phyloP scores from a whole-genome alignment of 2,797 vertebrate species.

The Sternotherus odoratus region DNA sequence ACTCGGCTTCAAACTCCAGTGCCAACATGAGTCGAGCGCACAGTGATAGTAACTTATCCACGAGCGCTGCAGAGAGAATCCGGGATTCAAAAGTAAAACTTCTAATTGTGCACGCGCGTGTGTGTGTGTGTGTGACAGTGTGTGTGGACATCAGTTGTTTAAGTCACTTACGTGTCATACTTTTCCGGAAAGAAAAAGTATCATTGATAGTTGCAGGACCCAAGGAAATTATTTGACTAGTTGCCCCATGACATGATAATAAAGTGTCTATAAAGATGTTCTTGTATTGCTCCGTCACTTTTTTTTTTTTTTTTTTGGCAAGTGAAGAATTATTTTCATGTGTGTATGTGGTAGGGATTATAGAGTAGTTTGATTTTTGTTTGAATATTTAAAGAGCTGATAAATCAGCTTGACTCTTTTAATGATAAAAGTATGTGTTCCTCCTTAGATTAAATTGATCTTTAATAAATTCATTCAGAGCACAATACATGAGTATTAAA shows the following conservation, averaged over 20 bases:
- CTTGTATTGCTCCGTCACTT: not conserved
- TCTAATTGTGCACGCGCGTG: not conserved
- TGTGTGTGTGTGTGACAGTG: not conserved
- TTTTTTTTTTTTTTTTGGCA: not conserved
- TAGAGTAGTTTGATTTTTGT: not conserved
- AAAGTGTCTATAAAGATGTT: not conserved
- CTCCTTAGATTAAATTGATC: not conserved
- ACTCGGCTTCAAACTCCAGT: conserved; percentile 89
- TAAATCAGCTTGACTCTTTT: not conserved
- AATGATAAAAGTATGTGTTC: not conserved
- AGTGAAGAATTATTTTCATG: not conserved
- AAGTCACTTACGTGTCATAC: not conserved
- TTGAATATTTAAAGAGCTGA: not conserved
- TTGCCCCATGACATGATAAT: fast-evolving
- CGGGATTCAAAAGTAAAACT: conserved; percentile 94
- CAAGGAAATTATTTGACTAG: not conserved
- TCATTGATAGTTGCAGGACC: not conserved
- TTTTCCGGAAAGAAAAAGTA: not conserved
- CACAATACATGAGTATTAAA: not conserved
- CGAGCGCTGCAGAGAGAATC: conserved; percentile 96
- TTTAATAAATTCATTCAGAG: not conserved
- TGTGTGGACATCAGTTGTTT: not conserved
- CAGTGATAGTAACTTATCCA: conserved; percentile 96
- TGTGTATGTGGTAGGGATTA: not conserved
- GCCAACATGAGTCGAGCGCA: conserved; percentile 96